Base-by-base conservation (phyloP, 2,888 invertebrate species). In the Drosophila mayaguana region DNA sequence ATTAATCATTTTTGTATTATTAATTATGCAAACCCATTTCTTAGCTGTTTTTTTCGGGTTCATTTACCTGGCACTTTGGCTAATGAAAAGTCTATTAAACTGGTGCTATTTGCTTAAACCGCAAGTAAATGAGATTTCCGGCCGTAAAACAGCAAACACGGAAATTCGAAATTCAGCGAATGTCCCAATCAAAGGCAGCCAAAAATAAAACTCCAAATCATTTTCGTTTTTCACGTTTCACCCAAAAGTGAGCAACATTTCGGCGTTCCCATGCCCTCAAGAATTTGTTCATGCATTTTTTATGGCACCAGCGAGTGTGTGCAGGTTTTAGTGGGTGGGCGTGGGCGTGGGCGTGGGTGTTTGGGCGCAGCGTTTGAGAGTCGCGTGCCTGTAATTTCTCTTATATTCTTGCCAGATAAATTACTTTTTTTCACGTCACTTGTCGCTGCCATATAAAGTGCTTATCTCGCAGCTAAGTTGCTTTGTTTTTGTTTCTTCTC, bases 231-330 rank as follows among this genome's bases (percentile, higher is more conserved):
- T 43, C 75, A 66, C 62, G 46, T 78, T 55, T 51, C 48, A 42
- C 38, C 42, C 72, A 60, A 57, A 75, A 84, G 67, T 72, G 72
- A 79, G 72, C 74, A 57, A 72, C 64, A 77, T 84, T 79, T 75
- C 70, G 68, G 56, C 65, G n/a, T n/a, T 48, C 48, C 18, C 67
- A 32, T 48, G 57, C 63, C 64, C 56, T 59, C 63, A 48, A 51
- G 70, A 81, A 85, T 75, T 80, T 80, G 74, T 64, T 75, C 80
- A 83, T 85, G 83, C 76, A 81, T 83, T 81, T 85, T 87, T 86
- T 83, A 80, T 85, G 65, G 61, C 56, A 48, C 48, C 65, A 34
- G 11, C n/a, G 32, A 16, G 34, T 43, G 56, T n/a, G 32, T 14
- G 56, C 0, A 20, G 3, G 32, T 18, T 18, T 18, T 28, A 7